Percentiles rank a stretch among this genome's conserved stretches.
Conservation (phyloP, 2,888 invertebrate genomes). For the Nebria salina region DNA sequence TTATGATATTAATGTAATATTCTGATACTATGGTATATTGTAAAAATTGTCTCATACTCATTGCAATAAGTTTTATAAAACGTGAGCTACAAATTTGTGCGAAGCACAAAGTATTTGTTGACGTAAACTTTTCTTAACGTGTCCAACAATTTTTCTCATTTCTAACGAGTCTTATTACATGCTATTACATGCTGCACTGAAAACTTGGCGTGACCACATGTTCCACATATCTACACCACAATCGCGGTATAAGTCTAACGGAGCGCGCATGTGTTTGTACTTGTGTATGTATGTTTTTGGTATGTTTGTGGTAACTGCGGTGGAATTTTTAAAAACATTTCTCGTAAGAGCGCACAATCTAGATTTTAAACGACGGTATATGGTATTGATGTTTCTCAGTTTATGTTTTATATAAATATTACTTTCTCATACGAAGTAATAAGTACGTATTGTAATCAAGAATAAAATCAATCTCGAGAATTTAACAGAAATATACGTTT, state of each 20-base stretch:
- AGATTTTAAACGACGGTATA: not conserved
- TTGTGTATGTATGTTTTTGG: not conserved
- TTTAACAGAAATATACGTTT: no score
- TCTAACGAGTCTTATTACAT: not conserved
- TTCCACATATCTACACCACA: not conserved
- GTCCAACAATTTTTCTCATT: not conserved
- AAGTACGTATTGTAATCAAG: no score
- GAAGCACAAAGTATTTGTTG: not conserved
- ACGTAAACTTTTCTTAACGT: not conserved
- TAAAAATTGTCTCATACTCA: not conserved
- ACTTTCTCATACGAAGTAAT: no score
- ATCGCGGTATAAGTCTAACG: not conserved
- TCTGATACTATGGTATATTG: no score
- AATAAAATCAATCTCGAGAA: no score
- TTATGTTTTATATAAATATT: not conserved
- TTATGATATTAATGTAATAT: no score
- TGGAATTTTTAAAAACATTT: not conserved
- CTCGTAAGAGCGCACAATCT: not conserved
- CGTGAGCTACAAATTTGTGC: not conserved
- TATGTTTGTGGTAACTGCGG: not conserved
- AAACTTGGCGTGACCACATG: slow-evolving; percentile 1
- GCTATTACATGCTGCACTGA: not conserved
- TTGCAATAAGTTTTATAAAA: not conserved
- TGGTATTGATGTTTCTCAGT: not conserved
- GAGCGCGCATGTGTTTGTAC: not conserved